phyloP scores from a whole-genome alignment of 2,888 invertebrate species.

The Pyrocoelia pectoralis region DNA sequence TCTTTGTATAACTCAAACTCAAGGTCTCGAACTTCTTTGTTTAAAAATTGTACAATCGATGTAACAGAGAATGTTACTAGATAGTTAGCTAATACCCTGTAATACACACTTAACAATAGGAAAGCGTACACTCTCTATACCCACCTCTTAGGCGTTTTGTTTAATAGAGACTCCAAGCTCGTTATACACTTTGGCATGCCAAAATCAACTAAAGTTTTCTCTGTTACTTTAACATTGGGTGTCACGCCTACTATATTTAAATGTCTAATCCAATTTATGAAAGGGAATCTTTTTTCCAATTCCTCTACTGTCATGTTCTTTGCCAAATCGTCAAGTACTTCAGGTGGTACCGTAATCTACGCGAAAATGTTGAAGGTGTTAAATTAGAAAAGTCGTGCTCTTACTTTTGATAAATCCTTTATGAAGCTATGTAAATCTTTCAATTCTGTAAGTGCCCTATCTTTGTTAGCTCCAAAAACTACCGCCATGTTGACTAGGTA shows the following conservation, averaged over 20 bases:
- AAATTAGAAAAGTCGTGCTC: conserved; percentile 76
- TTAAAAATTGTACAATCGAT: conserved; percentile 44
- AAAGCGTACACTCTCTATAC: neutral
- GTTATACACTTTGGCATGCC: conserved; percentile 83
- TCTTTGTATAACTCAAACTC: conserved; percentile 17
- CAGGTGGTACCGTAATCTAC: conserved; percentile 85
- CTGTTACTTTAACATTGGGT: conserved; percentile 67
- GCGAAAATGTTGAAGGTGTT: conserved; percentile 67
- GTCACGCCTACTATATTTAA: conserved; percentile 85
- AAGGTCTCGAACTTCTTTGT: conserved; percentile 20
- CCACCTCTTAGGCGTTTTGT: conserved; percentile 63
- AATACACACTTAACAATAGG: neutral
- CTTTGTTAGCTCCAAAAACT: conserved; percentile 83
- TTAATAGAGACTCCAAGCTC: conserved; percentile 70
- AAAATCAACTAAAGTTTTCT: conserved; percentile 81
- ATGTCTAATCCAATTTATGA: conserved; percentile 83
- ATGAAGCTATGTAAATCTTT: conserved; percentile 58
- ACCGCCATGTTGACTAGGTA: conserved; percentile 89
- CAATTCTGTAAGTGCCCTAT: conserved; percentile 74
- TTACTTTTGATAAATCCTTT: neutral
- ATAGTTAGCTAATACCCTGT: conserved; percentile 62
- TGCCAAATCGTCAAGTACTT: conserved; percentile 91
- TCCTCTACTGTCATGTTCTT: conserved; percentile 86
- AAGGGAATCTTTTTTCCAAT: conserved; percentile 76
- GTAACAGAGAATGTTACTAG: conserved; percentile 62